Evolutionary conservation across 2,113 vertebrate genomes (phyloP), one percentile per base, ranked within the genome.

Genomic region (Pedetes capensis): DNA sequence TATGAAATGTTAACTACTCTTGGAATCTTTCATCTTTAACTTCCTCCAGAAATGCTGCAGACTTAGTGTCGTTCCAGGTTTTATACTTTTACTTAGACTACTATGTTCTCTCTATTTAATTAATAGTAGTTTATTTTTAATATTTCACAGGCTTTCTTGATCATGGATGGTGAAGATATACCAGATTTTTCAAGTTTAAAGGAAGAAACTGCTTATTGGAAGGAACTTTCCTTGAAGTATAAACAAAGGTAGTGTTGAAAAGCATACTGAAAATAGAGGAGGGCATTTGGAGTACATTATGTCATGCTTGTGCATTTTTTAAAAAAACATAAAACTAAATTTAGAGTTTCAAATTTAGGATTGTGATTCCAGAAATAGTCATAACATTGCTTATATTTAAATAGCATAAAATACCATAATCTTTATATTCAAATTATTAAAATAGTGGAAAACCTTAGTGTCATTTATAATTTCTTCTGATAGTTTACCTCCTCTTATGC

Each of bases 151-250:
- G 98, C 96, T 93, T 63, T 92, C 93, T 97, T 98, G 98, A 99
- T 98, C 98, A 99, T 99, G 99, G 99, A 99, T 98, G 98, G 98
- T 99, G 99, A 99, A 98, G 99, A 99, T 98, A 99, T 99, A 97
- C 99, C 99, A 53, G 99, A 99, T 98, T 99, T 99, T 97, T 98
- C 99, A 2, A 99, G 99, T 98, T 99, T 99, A 97, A 99, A 99
- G 87, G 99, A 99, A 97, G 99, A 99, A 98, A 99, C 99, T 89
- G 98, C 99, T 0, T 99, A 99, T 97, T 99, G 99, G 99, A 99
- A 99, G 98, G 98, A 99, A 89, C 98, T 99, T 97, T 99, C 99
- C 89, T 98, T 99, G 90, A 99, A 99, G 96, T 99, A 99, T 96
- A 99, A 99, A 92, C 99, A 99, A 98, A 99, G 99, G 99, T 99